Evolutionary conservation across 2,113 vertebrate genomes (phyloP), one percentile per base, ranked within the genome.

Genomic region (Natator depressus): DNA sequence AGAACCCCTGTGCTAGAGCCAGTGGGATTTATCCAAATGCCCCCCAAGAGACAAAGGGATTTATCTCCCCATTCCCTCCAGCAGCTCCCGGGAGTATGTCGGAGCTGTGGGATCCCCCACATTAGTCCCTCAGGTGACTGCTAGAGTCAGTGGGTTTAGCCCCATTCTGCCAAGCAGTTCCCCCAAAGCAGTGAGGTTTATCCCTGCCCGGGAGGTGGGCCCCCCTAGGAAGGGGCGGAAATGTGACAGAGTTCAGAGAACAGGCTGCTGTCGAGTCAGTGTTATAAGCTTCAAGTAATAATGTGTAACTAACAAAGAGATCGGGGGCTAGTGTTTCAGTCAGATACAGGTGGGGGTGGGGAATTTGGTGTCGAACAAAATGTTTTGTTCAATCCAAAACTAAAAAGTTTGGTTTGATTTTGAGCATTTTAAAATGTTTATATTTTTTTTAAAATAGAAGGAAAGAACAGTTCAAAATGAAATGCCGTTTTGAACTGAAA

Each of bases 231-330:
- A 92, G 75, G 49, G 72, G 62, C 62, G 42, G 80, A 94, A 95
- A 22, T 72, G 76, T 51, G 62, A n/a, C 62, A 75, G 35, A 11
- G 87, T 87, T 78, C 65, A 2, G 72, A 57, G 11, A 2, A 69
- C 49, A 10, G 17, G 69, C 42, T 6, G 16, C 84, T 3, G 62
- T 59, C 16, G 88, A 27, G 7, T 46, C 38, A 38, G 49, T 11
- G 4, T 72, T 53, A 24, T 1, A 55, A 62, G 46, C 76, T 87
- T 17, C 4, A 46, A 78, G 38, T 62, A n/a, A 10, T 31, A 42
- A 81, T 1, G 6, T 22, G 11, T 0, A 0, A 29, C 17, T 53
- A 38, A 11, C 35, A 10, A 19, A 17, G 20, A 55, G 10, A 35
- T 38, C 42, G 51, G 14, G 17, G 55, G 87, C n/a, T 89, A n/a